Base-by-base conservation (phyloP, 2,888 invertebrate species). In the Lutraria lutraria region DNA sequence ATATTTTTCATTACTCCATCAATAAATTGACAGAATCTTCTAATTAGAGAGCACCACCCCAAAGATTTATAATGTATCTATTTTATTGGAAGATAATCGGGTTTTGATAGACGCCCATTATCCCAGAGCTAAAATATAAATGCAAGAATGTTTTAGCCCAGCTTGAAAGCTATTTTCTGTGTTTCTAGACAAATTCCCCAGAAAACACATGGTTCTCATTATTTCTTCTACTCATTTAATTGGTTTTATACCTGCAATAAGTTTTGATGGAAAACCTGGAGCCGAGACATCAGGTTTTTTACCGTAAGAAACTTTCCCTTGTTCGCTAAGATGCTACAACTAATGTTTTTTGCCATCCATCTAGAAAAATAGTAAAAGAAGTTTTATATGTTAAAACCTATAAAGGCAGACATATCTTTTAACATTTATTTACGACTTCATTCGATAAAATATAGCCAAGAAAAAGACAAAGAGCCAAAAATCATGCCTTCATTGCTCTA, bases 81-180 rank as follows among this genome's bases (percentile, higher is more conserved):
- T 86, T 91, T 91, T 91, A 91, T 91, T 89, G 89, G 88, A 88
- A 83, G 86, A 88, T 91, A 91, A 91, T 88, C 83, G 89, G 88
- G 56, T 76, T 89, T 91, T 91, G 89, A 91, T 91, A 86, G 88
- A 79, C 86, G 86, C 81, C 89, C 81, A 91, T 91, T 91, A 91
- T 89, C 89, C 88, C 60, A 29, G 84, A 82, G 91, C 88, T 91
- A 82, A 90, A 90, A 68, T 72, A 89, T 90, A 89, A 90, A 90
- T 87, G 85, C 87, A 68, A 84, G 84, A 87, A 89, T 89, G 85
- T 83, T 83, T 83, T 72, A 29, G 31, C 87, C 43, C 87, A 83
- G 87, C 87, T 83, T 83, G 87, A 85, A 54, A 54, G 31, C 29
- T 79, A 79, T 60, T 85, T 54, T 80, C 76, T 43, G 80, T 79